Evolutionary conservation across 2,113 vertebrate genomes (phyloP).

Genomic region (Cololabis saira): DNA sequence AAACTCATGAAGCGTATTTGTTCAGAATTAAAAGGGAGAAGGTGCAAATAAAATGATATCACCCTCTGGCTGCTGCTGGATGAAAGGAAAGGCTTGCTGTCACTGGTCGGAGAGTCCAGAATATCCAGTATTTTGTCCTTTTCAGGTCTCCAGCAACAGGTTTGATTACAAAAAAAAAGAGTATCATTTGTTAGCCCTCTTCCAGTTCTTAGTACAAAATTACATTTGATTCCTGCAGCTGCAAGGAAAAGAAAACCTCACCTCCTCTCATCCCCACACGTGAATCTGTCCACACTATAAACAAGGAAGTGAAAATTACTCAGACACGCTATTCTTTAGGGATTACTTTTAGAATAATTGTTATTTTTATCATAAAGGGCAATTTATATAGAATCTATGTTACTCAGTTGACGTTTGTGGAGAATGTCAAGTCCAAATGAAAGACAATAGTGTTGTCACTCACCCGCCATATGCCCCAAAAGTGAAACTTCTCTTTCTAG

Average conservation of each 20-base stretch:
- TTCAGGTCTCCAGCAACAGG: conserved; percentile 72
- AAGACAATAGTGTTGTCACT: conserved; percentile 48
- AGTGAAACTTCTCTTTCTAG: conserved; percentile 84
- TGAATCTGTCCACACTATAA: conserved; percentile 68
- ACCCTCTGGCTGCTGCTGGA: conserved; percentile 83
- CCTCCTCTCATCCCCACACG: conserved; percentile 67
- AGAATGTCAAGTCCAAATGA: conserved; percentile 4
- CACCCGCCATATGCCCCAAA: conserved; percentile 85
- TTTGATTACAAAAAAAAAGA: conserved; percentile 30
- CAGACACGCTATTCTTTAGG: conserved; percentile 11
- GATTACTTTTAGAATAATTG: not conserved
- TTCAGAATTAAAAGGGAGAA: conserved; percentile 1
- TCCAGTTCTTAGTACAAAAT: not conserved
- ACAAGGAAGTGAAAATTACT: conserved; percentile 53
- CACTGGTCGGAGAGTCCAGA: conserved; percentile 76
- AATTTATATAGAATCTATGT: conserved; percentile 4
- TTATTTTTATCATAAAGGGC: not conserved
- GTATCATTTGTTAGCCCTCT: conserved; percentile 5
- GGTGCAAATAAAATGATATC: conserved; percentile 30
- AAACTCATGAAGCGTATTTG: not conserved
- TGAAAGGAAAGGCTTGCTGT: conserved; percentile 72
- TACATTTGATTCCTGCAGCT: conserved; percentile 14
- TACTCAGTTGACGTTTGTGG: not conserved
- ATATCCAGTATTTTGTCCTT: conserved; percentile 71
- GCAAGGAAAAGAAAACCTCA: conserved; percentile 33